A percentile compares a stretch with the other conserved stretches of the same genome.
phyloP scores from a whole-genome alignment of 30 jellyfish, hydroid and myxozoan genomes.

The Clytia hemisphaerica region DNA sequence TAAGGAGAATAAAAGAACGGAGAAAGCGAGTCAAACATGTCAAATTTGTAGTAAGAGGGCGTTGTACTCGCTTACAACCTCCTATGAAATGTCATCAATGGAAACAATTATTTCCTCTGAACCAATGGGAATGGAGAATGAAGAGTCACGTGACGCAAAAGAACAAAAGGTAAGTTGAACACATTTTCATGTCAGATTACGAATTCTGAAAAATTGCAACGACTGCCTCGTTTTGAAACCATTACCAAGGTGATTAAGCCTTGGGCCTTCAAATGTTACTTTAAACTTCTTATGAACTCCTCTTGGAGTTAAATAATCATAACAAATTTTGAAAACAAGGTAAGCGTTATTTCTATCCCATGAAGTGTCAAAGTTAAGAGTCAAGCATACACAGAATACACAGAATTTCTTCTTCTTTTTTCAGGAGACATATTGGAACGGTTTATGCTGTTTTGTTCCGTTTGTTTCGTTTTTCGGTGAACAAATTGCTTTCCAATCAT shows the following conservation, averaged over 20 bases:
- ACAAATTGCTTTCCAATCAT: too few species aligned
- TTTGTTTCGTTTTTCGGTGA: neutral
- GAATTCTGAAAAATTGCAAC: too few species aligned
- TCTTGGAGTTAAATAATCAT: too few species aligned
- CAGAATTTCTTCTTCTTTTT: neutral
- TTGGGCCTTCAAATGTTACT: neutral
- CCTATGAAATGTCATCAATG: too few species aligned
- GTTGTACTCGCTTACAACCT: too few species aligned
- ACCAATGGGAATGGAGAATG: too few species aligned
- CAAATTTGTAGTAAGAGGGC: constrained; percentile 24
- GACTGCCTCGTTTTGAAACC: too few species aligned
- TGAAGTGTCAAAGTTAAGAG: neutral
- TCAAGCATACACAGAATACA: neutral
- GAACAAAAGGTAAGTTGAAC: too few species aligned
- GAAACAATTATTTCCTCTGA: too few species aligned
- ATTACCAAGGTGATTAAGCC: too few species aligned
- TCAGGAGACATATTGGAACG: neutral
- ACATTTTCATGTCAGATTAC: too few species aligned
- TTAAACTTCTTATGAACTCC: neutral
- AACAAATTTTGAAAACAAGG: neutral
- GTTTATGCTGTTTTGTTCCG: neutral
- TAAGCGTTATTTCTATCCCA: neutral
- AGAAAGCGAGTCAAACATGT: constrained; percentile 39
- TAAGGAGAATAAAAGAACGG: constrained; percentile 11
- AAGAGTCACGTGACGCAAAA: too few species aligned